Base-by-base conservation (phyloP, 2,888 invertebrate species). In the Trachelus tabidus region DNA sequence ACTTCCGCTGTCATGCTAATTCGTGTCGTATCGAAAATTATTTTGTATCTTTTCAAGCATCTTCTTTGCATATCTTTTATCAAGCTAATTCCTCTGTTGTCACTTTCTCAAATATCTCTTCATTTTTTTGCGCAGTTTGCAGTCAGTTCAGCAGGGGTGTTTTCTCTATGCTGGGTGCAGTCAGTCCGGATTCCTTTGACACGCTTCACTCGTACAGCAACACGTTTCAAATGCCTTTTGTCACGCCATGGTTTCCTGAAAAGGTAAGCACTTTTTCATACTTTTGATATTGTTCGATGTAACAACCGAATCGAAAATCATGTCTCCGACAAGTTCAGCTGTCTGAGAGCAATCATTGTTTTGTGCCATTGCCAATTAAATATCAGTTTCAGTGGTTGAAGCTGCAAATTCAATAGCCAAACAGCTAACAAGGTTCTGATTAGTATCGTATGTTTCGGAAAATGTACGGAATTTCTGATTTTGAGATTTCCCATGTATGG, bases 141-240 rank as follows among this genome's bases (percentile, higher is more conserved):
- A 96, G 95, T 92, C 97, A 97, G 92, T 97, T 98, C 91, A 96
- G 96, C 73, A 94, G 97, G 82, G 98, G 98, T 71, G 97, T 98
- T 77, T 97, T 95, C 89, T 96, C 97, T 0, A 96, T 98, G 96
- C 92, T 98, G 85, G 97, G 97, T 11, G 97, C 97, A 12, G 97
- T 98, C 73, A 96, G 97, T 76, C 97, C 97, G 69, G 97, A 97
- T 89, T 97, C 97, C n/a, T 98, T 98, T 91, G 97, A 98, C 92
- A 98, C 97, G 9, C 94, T 98, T 76, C 97, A 98, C 91, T 98
- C 98, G 33, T 98, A 98, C 92, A 97, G 97, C 89, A 98, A 98
- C 92, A 97, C 98, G 76, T 98, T 98, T 91, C 97, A 98, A 93
- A 97, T 98, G 96, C 98, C 98, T 69, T 98, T 98, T 91, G 95